phyloP scores from a whole-genome alignment of 2,797 vertebrate species.

The Anniella stebbinsi region DNA sequence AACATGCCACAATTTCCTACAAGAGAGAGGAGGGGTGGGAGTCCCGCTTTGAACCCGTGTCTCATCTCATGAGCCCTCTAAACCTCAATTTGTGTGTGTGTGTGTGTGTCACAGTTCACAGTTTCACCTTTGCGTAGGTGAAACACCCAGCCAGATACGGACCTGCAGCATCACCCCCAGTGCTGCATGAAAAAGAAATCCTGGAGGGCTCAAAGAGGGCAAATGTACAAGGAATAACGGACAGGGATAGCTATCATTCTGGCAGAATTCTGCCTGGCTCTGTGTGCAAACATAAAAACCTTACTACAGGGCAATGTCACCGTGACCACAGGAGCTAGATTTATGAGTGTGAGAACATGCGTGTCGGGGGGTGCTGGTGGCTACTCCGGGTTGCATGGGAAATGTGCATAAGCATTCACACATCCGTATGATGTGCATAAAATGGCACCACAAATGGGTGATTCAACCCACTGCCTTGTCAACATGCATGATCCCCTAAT shows the following conservation, averaged over 20 bases:
- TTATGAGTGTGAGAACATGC: background rate
- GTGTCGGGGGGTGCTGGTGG: background rate
- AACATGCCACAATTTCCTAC: conserved; percentile 59
- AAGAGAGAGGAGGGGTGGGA: conserved; percentile 12
- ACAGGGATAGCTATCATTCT: background rate
- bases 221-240: conserved; percentile 21
- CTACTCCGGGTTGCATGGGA: background rate
- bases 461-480: too few species aligned
- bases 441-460: background rate
- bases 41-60: conserved; percentile 53
- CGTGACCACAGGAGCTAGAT: background rate
- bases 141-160: background rate
- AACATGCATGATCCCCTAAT: background rate
- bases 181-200: conserved; percentile 36
- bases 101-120: conserved; percentile 45
- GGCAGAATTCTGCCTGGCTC: background rate
- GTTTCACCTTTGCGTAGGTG: background rate
- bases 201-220: background rate
- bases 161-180: background rate
- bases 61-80: conserved; percentile 47
- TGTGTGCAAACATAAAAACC: background rate
- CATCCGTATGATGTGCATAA: background rate
- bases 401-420: background rate
- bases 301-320: background rate
- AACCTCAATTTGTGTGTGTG: conserved; percentile 36